Base-by-base conservation (phyloP, 2,797 vertebrate genomes). In the Capromys pilorides region DNA sequence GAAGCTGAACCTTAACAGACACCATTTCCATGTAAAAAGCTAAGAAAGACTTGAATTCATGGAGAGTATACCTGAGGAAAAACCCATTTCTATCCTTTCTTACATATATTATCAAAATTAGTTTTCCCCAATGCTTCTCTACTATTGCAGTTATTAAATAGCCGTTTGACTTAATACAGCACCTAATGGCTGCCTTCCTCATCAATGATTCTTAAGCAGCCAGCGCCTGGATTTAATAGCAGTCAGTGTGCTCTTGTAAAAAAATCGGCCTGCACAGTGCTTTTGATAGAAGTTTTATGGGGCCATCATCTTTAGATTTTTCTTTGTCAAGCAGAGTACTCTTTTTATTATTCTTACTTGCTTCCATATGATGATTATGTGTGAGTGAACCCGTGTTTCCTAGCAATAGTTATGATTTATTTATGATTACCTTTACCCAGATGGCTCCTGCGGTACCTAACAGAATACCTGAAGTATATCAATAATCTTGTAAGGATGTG, bases 231-330 rank as follows among this genome's bases (percentile, higher is more conserved):
- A 54, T 88, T 82, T 91, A 39, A 93, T 62, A 61, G 45, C 19
- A 39, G 41, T 57, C 86, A 73, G 11, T 84, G 33, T 80, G 73
- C 67, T 95, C 93, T 94, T 85, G 41, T 14, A 93, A 93, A 90
- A 54, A 89, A 62, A 86, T 28, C 80, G 84, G 51, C 66, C 86
- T 94, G 31, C 28, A 5, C 0, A 12, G 71, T 59, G 45, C 87
- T 71, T 96, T 93, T 82, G 93, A 94, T 93, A 83, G 57, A 95
- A 88, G 94, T 88, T 93, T 95, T 95, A 96, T 80, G 86, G 88
- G 41, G 67, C 49, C 67, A 88, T 96, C 54, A 19, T 93, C 73
- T 93, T 91, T 31, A 91, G 80, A 94, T 95, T 91, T 95, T 95
- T 96, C 95, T 88, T 92, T 96, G 88, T 94, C 90, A 92, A 69